Conservation (phyloP, 35 echinoderm and acorn worm genomes). For the Lytechinus pictus region DNA sequence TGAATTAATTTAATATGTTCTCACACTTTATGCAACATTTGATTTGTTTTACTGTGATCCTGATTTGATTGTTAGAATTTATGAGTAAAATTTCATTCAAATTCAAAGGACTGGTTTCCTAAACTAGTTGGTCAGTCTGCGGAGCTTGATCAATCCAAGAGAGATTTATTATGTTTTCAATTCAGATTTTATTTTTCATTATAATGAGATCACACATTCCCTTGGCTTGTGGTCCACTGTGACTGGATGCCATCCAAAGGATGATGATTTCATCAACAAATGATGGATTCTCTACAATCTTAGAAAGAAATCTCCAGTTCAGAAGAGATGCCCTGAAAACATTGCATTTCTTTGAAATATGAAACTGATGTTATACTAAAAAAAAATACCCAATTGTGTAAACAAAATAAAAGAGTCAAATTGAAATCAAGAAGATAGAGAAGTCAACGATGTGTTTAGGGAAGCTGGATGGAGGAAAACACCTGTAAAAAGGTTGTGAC, state of each 20-base stretch:
- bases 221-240: neutral
- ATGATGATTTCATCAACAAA: neutral
- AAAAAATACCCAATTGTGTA: neutral
- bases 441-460: neutral
- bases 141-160: neutral
- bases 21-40: neutral
- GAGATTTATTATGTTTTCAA: neutral
- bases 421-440: neutral
- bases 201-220: constrained; percentile 3
- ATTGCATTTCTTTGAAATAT: neutral
- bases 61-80: neutral
- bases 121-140: neutral
- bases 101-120: neutral
- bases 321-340: neutral
- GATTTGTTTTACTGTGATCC: neutral
- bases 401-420: neutral
- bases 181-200: constrained; percentile 3
- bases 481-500: neutral
- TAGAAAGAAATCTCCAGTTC: neutral
- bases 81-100: neutral
- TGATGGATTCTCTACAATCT: neutral
- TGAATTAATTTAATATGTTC: too few relatives aligned
- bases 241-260: neutral
- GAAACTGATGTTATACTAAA: neutral
- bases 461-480: neutral